Evolutionary conservation across 2,888 invertebrate genomes (phyloP).

Genomic region (Campopleginae sp.): DNA sequence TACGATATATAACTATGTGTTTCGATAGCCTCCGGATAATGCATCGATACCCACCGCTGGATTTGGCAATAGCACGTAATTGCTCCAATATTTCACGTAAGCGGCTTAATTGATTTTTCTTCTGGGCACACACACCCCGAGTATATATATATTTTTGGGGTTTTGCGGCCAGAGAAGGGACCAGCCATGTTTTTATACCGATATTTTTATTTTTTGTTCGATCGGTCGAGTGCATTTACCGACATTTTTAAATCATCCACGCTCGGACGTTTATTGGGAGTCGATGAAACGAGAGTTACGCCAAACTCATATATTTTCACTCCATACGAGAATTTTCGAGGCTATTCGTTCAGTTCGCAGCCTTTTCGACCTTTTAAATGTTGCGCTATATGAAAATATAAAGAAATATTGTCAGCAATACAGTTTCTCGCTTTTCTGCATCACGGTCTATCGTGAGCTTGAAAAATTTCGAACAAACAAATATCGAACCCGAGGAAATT

Average conservation of each 20-base stretch:
- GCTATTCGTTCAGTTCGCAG: not conserved
- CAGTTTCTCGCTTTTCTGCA: not conserved
- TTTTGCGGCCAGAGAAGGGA: conserved; percentile 21
- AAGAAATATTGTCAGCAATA: not conserved
- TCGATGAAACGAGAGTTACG: conserved; percentile 65
- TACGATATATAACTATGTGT: not conserved
- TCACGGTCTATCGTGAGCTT: not conserved
- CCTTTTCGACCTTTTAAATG: not conserved
- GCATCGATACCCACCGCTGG: conserved; percentile 79
- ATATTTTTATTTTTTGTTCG: conserved; percentile 7
- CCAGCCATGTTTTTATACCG: conserved; percentile 18
- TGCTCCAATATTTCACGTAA: conserved; percentile 82
- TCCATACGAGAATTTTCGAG: conserved; percentile 11
- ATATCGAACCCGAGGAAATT: no score
- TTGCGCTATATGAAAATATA: not conserved
- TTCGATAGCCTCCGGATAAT: conserved; percentile 74
- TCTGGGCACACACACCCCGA: conserved; percentile 52
- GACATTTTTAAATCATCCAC: conserved; percentile 74
- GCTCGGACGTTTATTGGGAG: conserved; percentile 76
- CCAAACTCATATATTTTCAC: conserved; percentile 13
- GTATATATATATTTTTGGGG: conserved; percentile 30
- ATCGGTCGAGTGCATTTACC: conserved; percentile 64
- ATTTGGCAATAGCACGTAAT: conserved; percentile 82
- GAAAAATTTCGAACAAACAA: not conserved
- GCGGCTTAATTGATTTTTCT: conserved; percentile 83